Percentiles rank a stretch among this genome's conserved stretches.
Conservation (phyloP, 2,797 vertebrate genomes). For the Pterois miles region DNA sequence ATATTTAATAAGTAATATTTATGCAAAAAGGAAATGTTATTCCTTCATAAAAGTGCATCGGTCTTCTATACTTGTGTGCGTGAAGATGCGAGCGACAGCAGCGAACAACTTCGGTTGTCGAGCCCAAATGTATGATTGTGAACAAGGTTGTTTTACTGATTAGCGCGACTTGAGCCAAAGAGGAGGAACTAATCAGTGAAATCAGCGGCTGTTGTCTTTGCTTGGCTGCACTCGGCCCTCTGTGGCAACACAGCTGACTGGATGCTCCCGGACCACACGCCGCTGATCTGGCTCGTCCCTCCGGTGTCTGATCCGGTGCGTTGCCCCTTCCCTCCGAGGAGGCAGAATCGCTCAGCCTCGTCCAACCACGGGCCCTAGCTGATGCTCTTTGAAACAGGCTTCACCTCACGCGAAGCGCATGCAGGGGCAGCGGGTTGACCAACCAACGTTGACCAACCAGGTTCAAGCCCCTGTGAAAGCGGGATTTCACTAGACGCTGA, state of each 20-base stretch:
- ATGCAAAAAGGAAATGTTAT: constrained; percentile 32
- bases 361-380: constrained; percentile 41
- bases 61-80: constrained; percentile 10
- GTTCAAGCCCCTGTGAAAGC: constrained; percentile 30
- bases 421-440: constrained; percentile 18
- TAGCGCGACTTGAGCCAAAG: constrained; percentile 49
- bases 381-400: constrained; percentile 44
- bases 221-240: constrained; percentile 59
- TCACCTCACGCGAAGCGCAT: constrained; percentile 27
- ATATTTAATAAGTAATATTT: constrained; percentile 39
- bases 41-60: constrained; percentile 10
- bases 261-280: constrained; percentile 21
- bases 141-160: constrained; percentile 68
- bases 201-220: constrained; percentile 67
- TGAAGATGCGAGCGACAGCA: constrained; percentile 28
- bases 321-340: constrained; percentile 31
- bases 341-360: constrained; percentile 46
- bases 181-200: constrained; percentile 66
- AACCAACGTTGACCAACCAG: background rate
- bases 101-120: constrained; percentile 47
- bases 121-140: constrained; percentile 35
- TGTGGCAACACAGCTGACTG: constrained; percentile 50
- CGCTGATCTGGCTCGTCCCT: constrained; percentile 54
- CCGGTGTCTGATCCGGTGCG: constrained; percentile 48
- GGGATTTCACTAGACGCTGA: constrained; percentile 12